Percentiles rank a stretch among this genome's conserved stretches.
Evolutionary conservation across 1,140 invertebrate genomes (phyloP).

Genomic region (Holcopasites calliopsidis): DNA sequence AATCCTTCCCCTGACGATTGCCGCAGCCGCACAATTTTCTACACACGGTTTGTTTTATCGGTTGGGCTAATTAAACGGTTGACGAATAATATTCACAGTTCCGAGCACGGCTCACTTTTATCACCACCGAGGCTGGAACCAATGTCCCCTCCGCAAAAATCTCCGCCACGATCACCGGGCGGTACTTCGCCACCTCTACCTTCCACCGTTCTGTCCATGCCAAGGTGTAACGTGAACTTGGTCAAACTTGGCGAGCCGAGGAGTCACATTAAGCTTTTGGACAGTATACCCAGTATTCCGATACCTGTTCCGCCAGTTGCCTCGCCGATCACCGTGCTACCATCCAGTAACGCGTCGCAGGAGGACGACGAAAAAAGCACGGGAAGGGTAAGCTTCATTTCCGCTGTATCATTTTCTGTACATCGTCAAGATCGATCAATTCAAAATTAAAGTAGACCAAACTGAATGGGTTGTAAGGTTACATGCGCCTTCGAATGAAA

Average conservation of each 20-base stretch:
- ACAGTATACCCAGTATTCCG: slow-evolving; percentile 74
- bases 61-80: background rate
- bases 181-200: slow-evolving; percentile 45
- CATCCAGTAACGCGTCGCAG: slow-evolving; percentile 44
- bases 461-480: too few species aligned
- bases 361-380: slow-evolving; percentile 69
- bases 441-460: too few species aligned
- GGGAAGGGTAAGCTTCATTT: slow-evolving; percentile 40
- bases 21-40: too few species aligned
- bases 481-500: too few species aligned
- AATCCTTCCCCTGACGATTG: background rate
- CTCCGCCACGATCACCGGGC: slow-evolving; percentile 42
- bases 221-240: slow-evolving; percentile 74
- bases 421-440: too few species aligned
- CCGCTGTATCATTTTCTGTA: too few species aligned
- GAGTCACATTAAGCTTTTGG: slow-evolving; percentile 75
- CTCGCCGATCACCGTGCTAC: slow-evolving; percentile 56
- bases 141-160: slow-evolving; percentile 32
- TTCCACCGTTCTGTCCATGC: slow-evolving; percentile 63
- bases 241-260: slow-evolving; percentile 72
- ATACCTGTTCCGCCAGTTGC: slow-evolving; percentile 66
- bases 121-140: slow-evolving; percentile 48
- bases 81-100: slow-evolving; percentile 46
- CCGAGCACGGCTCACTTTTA: slow-evolving; percentile 49
- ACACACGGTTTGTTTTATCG: too few species aligned